Conservation (phyloP, 2,113 vertebrate genomes). For the Rissa tridactyla region DNA sequence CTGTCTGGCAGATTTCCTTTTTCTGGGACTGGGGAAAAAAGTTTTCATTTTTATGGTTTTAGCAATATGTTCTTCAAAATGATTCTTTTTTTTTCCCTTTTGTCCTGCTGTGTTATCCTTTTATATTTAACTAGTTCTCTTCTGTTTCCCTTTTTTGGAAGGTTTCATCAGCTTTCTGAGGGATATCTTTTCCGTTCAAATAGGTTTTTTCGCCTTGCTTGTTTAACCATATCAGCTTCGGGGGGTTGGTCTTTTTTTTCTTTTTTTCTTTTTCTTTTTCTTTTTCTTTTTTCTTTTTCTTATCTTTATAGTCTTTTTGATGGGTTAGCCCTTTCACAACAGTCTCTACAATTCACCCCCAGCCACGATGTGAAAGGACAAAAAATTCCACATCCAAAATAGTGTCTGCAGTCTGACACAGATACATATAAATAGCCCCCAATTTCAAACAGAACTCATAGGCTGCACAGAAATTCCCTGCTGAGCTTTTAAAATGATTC, state of each 20-base stretch:
- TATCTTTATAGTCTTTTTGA: constrained; percentile 7
- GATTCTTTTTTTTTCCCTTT: not conserved
- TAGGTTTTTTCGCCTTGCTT: not conserved
- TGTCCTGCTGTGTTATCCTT: not conserved
- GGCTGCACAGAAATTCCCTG: constrained; percentile 21
- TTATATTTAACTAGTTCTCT: constrained; percentile 42
- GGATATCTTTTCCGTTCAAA: constrained; percentile 14
- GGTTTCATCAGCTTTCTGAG: constrained; percentile 2
- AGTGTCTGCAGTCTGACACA: constrained; percentile 27
- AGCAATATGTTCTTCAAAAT: not conserved
- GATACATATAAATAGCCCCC: constrained; percentile 37
- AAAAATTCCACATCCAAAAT: constrained; percentile 40
- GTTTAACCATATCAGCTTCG: not conserved
- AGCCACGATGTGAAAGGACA: constrained; percentile 18
- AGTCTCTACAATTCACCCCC: constrained; percentile 17
- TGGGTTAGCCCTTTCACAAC: constrained; percentile 19
- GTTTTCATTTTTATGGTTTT: constrained; percentile 3
- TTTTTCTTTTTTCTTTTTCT: not conserved
- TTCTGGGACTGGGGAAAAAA: not conserved
- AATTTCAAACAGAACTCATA: constrained; percentile 24
- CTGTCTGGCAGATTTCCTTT: not conserved
- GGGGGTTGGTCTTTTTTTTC: not conserved
- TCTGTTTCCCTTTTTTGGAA: not conserved
- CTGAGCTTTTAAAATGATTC: constrained; percentile 51
- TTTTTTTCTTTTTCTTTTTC: not conserved